phyloP scores from a whole-genome alignment of 2,113 vertebrate species.

The Acrocephalus arundinaceus region DNA sequence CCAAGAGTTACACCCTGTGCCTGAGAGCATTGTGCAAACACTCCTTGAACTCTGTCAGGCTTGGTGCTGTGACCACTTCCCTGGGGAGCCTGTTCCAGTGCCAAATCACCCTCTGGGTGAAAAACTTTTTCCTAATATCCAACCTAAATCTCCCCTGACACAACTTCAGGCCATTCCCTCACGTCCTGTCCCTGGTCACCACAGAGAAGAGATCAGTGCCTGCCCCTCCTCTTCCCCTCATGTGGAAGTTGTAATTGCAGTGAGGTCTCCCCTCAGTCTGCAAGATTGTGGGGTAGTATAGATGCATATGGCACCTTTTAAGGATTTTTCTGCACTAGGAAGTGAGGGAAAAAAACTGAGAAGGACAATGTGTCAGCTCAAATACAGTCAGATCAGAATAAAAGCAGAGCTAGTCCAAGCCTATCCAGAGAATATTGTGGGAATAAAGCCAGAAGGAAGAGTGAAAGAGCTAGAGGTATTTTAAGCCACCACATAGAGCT shows the following conservation, averaged over 20 bases:
- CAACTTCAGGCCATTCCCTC: not conserved
- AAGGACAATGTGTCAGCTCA: not conserved
- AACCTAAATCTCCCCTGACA: no score
- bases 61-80: not conserved
- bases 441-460: not conserved
- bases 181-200: not conserved
- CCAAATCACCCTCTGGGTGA: accelerated
- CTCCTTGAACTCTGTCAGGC: not conserved
- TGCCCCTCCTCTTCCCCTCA: no score
- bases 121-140: not conserved
- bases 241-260: no score
- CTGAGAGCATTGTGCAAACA: not conserved
- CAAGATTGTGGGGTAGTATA: not conserved
- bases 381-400: not conserved
- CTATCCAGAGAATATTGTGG: not conserved
- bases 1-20: not conserved
- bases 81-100: no score
- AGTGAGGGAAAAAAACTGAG: not conserved
- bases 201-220: not conserved
- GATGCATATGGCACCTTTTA: not conserved
- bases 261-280: not conserved
- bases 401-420: not conserved
- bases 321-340: not conserved
- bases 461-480: not conserved
- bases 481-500: not conserved